These are phyloP conservation scores for Leistus spinibarbis DNA, from an alignment of 2,888 invertebrate genomes.

Conservation along the genomic window DNA sequence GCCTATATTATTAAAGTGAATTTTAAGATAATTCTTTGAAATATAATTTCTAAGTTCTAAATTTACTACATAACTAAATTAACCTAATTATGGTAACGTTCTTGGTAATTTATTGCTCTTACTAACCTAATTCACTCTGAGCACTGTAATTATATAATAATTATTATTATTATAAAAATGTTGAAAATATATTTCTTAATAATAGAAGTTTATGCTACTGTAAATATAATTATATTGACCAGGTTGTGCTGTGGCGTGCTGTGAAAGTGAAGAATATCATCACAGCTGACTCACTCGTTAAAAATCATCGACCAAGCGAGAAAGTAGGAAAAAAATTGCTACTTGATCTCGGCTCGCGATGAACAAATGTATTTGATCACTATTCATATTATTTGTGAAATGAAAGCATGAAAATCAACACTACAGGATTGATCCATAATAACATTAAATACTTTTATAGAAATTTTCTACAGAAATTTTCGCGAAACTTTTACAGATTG, in stretches of 20 bases:
- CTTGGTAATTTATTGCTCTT: neutral
- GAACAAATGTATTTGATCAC: neutral
- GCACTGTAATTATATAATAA: neutral
- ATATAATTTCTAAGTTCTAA: too few relatives aligned
- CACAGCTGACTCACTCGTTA: conserved; percentile 13
- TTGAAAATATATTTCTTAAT: neutral
- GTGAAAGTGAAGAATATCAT: conserved; percentile 27
- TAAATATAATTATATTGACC: neutral
- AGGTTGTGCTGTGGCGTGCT: conserved; percentile 4
- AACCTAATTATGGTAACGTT: too few relatives aligned
- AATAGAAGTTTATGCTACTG: neutral
- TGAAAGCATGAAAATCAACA: neutral
- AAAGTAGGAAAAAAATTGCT: conserved; percentile 27
- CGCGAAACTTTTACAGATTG: neutral
- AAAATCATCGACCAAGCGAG: conserved; percentile 6
- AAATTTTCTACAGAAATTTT: neutral
- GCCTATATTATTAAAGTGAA: too few relatives aligned
- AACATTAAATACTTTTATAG: neutral
- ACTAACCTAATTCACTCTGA: neutral
- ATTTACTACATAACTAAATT: too few relatives aligned
- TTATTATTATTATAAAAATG: neutral
- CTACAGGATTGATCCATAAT: neutral
- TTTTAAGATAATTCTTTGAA: too few relatives aligned
- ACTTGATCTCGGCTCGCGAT: neutral
- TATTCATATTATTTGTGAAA: neutral